phyloP scores from a whole-genome alignment of 2,113 vertebrate genomes.

The Cyanoramphus novaezelandiae region DNA sequence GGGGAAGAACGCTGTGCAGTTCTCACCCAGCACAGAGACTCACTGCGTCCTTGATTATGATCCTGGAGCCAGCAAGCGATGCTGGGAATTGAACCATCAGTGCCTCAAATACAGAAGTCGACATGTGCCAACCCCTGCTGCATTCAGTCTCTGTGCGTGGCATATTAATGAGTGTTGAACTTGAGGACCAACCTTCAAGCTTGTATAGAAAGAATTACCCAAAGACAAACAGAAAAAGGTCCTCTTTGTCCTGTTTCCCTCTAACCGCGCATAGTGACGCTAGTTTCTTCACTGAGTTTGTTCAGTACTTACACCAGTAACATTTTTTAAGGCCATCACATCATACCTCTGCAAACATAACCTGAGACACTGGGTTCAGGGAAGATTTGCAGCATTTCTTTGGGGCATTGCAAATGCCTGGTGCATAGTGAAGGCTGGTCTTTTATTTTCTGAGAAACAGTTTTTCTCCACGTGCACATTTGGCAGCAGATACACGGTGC shows the following conservation, averaged over 20 bases:
- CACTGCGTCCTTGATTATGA: constrained; percentile 54
- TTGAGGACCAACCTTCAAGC: constrained; percentile 57
- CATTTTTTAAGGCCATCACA: background rate
- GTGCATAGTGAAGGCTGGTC: background rate
- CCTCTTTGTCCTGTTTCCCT: background rate
- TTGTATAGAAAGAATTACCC: background rate
- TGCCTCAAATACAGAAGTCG: constrained; percentile 30
- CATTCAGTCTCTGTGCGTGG: constrained; percentile 9
- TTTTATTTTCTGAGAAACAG: background rate
- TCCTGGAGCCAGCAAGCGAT: constrained; percentile 46
- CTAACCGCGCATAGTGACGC: background rate
- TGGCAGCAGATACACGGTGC: background rate
- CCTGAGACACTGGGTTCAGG: accelerated
- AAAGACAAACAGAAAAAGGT: background rate
- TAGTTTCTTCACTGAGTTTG: background rate
- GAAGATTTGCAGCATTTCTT: background rate
- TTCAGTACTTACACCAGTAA: background rate
- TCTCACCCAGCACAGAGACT: constrained; percentile 61
- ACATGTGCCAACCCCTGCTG: constrained; percentile 58
- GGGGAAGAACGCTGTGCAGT: constrained; percentile 38
- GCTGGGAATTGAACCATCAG: constrained; percentile 59
- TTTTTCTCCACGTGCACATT: background rate
- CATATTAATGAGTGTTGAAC: constrained; percentile 54
- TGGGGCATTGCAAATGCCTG: background rate
- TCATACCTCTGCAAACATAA: background rate